Evolutionary conservation across 2,888 invertebrate genomes (phyloP), one percentile per base, ranked within the genome.

Genomic region (Bombylius discolor): DNA sequence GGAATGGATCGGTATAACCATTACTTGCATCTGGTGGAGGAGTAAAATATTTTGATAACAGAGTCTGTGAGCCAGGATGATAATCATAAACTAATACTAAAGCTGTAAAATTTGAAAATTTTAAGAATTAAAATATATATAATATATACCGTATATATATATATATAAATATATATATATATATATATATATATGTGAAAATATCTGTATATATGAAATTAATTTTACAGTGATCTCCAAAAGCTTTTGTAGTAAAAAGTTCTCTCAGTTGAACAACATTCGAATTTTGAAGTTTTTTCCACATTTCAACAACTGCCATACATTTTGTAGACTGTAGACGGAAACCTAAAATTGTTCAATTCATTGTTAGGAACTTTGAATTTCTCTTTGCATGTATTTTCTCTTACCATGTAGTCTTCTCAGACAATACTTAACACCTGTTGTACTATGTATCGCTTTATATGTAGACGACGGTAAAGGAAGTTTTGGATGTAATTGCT

Each of bases 31-130:
- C 79, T 62, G 76, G 75, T 58, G 76, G 68, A 46, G 80, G 78
- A 34, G 83, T 79, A 70, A 97, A 89, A 76, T 92, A 94, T 69
- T 89, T 87, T 63, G 81, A 80, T 77, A 92, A 79, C 64, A 99
- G 74, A 0, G 95, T 96, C 70, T 89, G 88, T 56, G 93, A 88
- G 55, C 87, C 86, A 34, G 97, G 89, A 77, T 93, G 90, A 76
- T 89, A 98, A 70, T 96, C 94, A 75, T 96, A 98, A 55, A 96
- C 93, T 75, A 98, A 89, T 64, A 98, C 84, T 79, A 97, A 82
- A 56, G 98, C 96, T 73, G 52, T 13, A 58, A 53, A 23, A 23
- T 23, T 23, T 23, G 23, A 23, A 23, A 23, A 23, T 23, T 23
- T 23, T 23, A 23, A 23, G 23, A 23, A 23, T 23, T 23, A 23